Evolutionary conservation across 2,797 vertebrate genomes (phyloP), one percentile per base, ranked within the genome.

Genomic region (Acanthopagrus latus): DNA sequence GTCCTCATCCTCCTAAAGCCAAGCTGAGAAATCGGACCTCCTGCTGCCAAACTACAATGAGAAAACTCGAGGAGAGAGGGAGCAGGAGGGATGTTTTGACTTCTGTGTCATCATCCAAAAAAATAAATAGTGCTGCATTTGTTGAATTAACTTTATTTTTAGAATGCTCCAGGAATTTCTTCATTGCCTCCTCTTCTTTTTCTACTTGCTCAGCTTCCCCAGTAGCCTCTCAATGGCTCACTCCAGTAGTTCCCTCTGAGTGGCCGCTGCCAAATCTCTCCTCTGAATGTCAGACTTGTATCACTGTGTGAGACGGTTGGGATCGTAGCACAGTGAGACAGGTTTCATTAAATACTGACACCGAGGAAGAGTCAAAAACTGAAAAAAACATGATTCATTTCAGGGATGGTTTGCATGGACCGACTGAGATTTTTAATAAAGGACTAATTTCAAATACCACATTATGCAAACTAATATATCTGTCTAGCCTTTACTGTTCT

Each of bases 391-490:
- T 23, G 18, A 63, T 44, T 64, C 12, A 23, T 20, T 38, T 54
- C 13, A 55, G 11, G 66, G 25, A 48, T 55, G 48, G 54, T 47
- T 41, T 3, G 6, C 64, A 64, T 46, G 14, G 13, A 56, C 18
- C 38, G 43, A 7, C 44, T 50, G 23, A 13, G 47, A 44, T 64
- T 70, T 70, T 63, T 67, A 75, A 79, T 72, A 64, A 76, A 67
- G 64, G 47, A 50, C 54, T 59, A 69, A 64, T 44, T 50, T 55
- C 3, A 75, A 47, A 71, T 55, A 62, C 71, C 62, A 66, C 63
- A 29, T 27, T 64, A 20, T 48, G 52, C 20, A 71, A 79, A 78
- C 48, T 67, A 75, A 75, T 83, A 69, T 66, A 83, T 64, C 27
- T 68, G 76, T 75, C 71, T 47, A 38, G 51, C 29, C 27, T 4